A percentile compares a stretch with the other conserved stretches of the same genome.
phyloP scores from a whole-genome alignment of 2,113 vertebrate species.

The Sigmodon hispidus region DNA sequence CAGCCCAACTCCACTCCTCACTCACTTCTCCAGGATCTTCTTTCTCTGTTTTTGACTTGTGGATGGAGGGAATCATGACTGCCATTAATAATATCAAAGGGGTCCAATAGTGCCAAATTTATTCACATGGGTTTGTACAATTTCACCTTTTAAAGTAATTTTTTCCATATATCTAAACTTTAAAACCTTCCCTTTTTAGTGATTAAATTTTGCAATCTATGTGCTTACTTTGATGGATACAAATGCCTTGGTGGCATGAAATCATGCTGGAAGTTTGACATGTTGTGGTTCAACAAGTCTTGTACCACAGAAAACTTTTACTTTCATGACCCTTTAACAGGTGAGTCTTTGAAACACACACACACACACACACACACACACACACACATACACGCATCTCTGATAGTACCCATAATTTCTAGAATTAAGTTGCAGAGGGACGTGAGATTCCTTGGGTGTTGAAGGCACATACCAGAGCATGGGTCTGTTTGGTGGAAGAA shows the following conservation, averaged over 20 bases:
- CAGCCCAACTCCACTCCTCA: neutral
- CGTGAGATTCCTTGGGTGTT: neutral
- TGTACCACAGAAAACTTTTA: constrained; percentile 60
- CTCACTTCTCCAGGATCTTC: neutral
- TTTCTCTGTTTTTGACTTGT: neutral
- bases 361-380: neutral
- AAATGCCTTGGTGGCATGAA: accelerated
- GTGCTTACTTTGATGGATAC: neutral
- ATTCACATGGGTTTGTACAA: neutral
- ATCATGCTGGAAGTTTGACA: constrained; percentile 5
- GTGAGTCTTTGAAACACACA: constrained; percentile 10
- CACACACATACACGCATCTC: too few species aligned
- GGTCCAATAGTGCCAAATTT: neutral
- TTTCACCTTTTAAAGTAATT: neutral
- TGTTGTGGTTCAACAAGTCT: accelerated
- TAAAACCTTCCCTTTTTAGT: neutral
- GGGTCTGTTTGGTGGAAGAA: neutral
- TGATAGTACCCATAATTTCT: neutral
- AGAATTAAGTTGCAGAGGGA: neutral
- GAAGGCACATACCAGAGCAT: neutral
- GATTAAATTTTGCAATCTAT: neutral
- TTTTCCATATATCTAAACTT: neutral
- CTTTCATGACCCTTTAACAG: accelerated
- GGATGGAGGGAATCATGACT: neutral
- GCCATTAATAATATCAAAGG: neutral